These are phyloP conservation scores for Axis porcinus DNA, from an alignment of 2,113 vertebrate genomes.

Conservation along the genomic window DNA sequence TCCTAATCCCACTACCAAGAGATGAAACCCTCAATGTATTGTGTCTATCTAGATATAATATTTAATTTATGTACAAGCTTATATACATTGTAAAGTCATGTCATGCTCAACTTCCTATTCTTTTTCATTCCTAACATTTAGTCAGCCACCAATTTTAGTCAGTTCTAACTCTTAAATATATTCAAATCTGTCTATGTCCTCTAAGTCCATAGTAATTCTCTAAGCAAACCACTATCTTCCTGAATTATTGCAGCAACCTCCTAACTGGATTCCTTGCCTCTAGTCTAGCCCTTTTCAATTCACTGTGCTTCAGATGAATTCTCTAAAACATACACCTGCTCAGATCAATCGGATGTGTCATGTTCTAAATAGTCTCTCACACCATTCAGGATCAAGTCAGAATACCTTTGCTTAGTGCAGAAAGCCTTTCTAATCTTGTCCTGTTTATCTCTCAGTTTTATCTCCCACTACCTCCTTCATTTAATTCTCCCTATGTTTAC, in stretches of 20 bases:
- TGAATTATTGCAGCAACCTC: neutral
- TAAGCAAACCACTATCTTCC: neutral
- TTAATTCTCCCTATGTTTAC: neutral
- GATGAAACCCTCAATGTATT: neutral
- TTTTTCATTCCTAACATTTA: neutral
- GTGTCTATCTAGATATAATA: conserved; percentile 1
- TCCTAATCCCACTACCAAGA: neutral
- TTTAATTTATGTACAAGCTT: neutral
- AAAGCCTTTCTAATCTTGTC: neutral
- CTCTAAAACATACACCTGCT: neutral
- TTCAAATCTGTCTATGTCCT: neutral
- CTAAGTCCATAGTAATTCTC: neutral
- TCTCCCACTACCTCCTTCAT: neutral
- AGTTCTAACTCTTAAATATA: neutral
- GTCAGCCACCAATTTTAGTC: neutral
- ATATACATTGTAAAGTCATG: neutral
- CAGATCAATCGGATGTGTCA: neutral
- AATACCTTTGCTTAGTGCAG: neutral
- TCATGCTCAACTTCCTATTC: neutral
- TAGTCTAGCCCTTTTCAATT: neutral
- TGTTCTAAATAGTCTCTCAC: neutral
- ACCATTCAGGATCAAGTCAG: neutral
- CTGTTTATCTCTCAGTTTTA: neutral
- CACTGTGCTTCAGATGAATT: neutral
- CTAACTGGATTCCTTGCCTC: neutral